A percentile compares a stretch with the other conserved stretches of the same genome.
These are phyloP conservation scores for Melanerpes formicivorus DNA, from an alignment of 2,113 vertebrate species.

Conservation along the genomic window DNA sequence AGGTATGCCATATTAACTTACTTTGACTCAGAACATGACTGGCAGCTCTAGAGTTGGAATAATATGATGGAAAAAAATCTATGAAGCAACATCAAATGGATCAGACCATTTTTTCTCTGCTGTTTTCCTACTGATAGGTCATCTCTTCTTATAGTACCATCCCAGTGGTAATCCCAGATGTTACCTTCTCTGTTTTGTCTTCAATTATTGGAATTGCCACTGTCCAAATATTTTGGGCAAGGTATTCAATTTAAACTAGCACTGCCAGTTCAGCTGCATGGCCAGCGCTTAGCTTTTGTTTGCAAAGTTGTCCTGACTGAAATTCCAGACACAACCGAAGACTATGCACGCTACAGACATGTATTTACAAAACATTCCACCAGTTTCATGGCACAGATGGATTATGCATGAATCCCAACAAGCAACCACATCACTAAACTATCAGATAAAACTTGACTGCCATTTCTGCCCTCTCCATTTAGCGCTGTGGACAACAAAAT, in stretches of 20 bases:
- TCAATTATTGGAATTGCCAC: neutral
- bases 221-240: neutral
- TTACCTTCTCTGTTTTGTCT: neutral
- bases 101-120: neutral
- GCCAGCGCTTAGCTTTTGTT: neutral
- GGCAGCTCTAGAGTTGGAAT: neutral
- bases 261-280: neutral
- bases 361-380: neutral
- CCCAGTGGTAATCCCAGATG: neutral
- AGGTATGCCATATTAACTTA: neutral
- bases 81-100: neutral
- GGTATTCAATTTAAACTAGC: neutral
- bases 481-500: neutral
- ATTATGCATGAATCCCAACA: neutral
- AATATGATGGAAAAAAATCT: neutral
- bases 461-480: neutral
- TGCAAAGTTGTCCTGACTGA: neutral
- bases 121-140: neutral
- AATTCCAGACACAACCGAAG: neutral
- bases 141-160: neutral
- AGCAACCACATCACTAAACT: neutral
- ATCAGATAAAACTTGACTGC: neutral
- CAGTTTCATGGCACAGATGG: neutral
- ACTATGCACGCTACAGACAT: neutral
- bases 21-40: neutral